A percentile compares a stretch with the other conserved stretches of the same genome.
phyloP scores from a whole-genome alignment of 1,140 invertebrate genomes.

The Maniola jurtina region DNA sequence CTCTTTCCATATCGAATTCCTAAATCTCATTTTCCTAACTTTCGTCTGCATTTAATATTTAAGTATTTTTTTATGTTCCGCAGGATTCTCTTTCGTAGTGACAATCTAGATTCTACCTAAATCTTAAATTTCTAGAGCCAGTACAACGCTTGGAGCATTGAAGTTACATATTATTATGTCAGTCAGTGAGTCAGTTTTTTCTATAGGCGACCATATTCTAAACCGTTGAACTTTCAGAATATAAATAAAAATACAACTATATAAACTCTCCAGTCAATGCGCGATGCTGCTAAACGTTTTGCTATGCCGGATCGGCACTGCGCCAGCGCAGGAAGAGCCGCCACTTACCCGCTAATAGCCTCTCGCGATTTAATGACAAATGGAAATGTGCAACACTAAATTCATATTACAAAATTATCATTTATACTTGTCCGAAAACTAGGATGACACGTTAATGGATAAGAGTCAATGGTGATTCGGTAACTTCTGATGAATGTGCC shows the following conservation, averaged over 20 bases:
- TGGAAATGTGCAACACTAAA: constrained; percentile 24
- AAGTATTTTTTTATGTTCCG: no score
- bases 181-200: no score
- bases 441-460: not conserved
- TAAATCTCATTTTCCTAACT: no score
- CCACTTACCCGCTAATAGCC: constrained; percentile 30
- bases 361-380: constrained; percentile 29
- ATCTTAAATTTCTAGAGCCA: no score
- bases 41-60: no score
- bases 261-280: not conserved
- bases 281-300: not conserved
- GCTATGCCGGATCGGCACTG: not conserved
- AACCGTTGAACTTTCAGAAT: not conserved
- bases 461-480: no score
- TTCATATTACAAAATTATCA: constrained; percentile 19
- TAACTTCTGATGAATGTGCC: no score
- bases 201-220: not conserved
- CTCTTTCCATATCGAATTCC: no score
- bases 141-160: no score
- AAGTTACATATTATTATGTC: no score
- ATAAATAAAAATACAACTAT: not conserved
- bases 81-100: no score
- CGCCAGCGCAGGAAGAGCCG: not conserved
- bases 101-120: no score
- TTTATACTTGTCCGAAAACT: constrained; percentile 25